Evolutionary conservation across 1,140 invertebrate genomes (phyloP).

Genomic region (Aphaenogaster rudis): DNA sequence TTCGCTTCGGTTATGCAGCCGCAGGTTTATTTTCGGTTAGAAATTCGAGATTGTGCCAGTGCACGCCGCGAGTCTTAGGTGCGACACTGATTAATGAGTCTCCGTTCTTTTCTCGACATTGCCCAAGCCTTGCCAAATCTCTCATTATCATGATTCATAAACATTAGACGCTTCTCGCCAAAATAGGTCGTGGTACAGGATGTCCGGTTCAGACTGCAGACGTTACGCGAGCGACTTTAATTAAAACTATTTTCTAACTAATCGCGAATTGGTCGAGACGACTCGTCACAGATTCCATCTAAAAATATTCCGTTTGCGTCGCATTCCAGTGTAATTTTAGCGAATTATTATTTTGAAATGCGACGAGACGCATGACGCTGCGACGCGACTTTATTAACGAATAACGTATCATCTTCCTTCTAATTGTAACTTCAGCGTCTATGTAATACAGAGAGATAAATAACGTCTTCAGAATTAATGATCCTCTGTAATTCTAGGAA

Average conservation of each 20-base stretch:
- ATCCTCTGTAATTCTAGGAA: not conserved
- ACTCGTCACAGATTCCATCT: constrained; percentile 3
- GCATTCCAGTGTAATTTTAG: not conserved
- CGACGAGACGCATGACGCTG: not conserved
- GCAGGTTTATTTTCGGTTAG: constrained; percentile 68
- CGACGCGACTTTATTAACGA: not conserved
- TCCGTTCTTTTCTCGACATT: constrained; percentile 31
- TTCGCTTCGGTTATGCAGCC: not conserved
- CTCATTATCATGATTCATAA: constrained; percentile 31
- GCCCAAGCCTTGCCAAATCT: constrained; percentile 50
- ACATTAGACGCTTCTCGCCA: constrained; percentile 7
- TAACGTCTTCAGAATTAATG: not conserved
- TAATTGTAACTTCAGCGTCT: not conserved
- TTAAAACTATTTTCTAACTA: constrained; percentile 17
- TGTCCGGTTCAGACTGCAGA: constrained; percentile 10
- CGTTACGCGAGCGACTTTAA: not conserved
- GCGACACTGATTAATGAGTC: constrained; percentile 71
- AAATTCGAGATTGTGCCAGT: constrained; percentile 64
- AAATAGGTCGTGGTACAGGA: constrained; percentile 25
- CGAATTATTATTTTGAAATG: constrained; percentile 29
- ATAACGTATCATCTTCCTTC: not conserved
- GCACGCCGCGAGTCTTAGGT: constrained; percentile 47
- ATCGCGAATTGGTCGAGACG: not conserved
- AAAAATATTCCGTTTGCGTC: not conserved
- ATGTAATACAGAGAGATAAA: not conserved